Conservation (phyloP, 2,888 invertebrate species). For the Chirona hameri region DNA sequence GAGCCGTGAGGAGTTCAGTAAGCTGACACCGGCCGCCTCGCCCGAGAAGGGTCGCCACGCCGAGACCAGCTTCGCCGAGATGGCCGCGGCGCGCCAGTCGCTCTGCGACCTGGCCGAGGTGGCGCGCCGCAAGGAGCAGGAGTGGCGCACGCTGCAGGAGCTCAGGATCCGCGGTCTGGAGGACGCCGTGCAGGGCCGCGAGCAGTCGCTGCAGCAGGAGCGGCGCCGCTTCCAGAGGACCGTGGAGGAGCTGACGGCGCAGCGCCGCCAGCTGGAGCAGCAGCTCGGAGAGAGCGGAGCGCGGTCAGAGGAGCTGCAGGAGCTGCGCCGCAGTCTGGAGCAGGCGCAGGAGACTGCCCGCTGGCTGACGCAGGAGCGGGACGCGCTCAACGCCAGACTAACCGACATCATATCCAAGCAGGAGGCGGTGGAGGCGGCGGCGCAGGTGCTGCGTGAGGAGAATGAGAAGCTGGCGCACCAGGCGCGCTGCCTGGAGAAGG, state of each 20-base stretch:
- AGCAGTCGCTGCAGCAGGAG: slow-evolving; percentile 25
- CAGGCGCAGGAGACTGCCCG: not conserved
- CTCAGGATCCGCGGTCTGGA: not conserved
- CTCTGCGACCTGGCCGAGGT: slow-evolving; percentile 2
- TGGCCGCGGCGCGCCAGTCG: slow-evolving; percentile 11
- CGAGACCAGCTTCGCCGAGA: not conserved
- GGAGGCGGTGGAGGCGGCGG: not conserved
- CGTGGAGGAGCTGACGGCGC: not conserved
- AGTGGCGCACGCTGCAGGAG: slow-evolving; percentile 23
- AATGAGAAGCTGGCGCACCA: not conserved
- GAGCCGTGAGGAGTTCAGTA: slow-evolving; percentile 6
- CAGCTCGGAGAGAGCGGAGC: not conserved
- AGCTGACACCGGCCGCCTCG: not conserved
- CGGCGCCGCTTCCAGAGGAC: slow-evolving; percentile 10
- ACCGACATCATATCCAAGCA: not conserved
- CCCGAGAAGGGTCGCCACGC: slow-evolving; percentile 1
- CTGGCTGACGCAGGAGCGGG: not conserved
- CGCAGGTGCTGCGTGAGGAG: not conserved
- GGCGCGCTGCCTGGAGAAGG: not conserved
- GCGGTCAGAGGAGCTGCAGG: not conserved
- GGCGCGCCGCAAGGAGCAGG: slow-evolving; percentile 8
- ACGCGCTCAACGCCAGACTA: not conserved
- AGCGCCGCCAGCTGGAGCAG: not conserved
- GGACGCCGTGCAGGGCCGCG: slow-evolving; percentile 5
- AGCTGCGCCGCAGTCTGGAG: not conserved